Conservation (phyloP, 2,113 vertebrate genomes). For the Apodemus sylvaticus region DNA sequence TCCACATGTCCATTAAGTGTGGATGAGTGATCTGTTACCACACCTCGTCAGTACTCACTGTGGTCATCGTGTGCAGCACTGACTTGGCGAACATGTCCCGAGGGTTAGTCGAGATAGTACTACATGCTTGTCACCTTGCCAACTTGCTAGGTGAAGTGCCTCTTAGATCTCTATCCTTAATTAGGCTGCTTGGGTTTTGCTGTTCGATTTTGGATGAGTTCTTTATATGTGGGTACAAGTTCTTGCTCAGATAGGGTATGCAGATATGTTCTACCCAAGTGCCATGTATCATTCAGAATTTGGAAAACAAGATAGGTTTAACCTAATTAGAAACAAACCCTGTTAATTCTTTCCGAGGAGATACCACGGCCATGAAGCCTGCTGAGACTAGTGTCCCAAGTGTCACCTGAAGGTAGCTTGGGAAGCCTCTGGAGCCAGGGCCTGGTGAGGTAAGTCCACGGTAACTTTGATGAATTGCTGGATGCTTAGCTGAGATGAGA, state of each 20-base stretch:
- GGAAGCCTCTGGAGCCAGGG: not conserved
- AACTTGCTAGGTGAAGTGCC: not conserved
- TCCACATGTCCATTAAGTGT: not conserved
- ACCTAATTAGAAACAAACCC: not conserved
- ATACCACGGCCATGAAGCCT: not conserved
- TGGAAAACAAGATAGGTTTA: not conserved
- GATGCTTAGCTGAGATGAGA: not conserved
- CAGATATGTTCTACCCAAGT: not conserved
- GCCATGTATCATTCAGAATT: not conserved
- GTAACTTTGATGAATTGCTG: not conserved
- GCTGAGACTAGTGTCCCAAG: too few relatives aligned
- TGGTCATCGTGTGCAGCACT: not conserved
- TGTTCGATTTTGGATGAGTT: not conserved
- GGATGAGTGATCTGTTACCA: not conserved
- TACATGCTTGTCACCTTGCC: accelerated
- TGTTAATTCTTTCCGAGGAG: not conserved
- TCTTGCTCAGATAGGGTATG: not conserved
- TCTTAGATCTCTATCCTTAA: not conserved
- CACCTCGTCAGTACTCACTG: not conserved
- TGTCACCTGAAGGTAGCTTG: not conserved
- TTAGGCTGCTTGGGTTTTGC: not conserved
- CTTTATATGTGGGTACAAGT: not conserved
- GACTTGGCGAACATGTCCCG: accelerated
- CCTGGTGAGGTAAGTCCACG: accelerated
- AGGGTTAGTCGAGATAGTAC: accelerated